These are phyloP conservation scores for Ctenochaetus hawaiiensis DNA, from an alignment of 2,797 vertebrate genomes.

Conservation along the genomic window DNA sequence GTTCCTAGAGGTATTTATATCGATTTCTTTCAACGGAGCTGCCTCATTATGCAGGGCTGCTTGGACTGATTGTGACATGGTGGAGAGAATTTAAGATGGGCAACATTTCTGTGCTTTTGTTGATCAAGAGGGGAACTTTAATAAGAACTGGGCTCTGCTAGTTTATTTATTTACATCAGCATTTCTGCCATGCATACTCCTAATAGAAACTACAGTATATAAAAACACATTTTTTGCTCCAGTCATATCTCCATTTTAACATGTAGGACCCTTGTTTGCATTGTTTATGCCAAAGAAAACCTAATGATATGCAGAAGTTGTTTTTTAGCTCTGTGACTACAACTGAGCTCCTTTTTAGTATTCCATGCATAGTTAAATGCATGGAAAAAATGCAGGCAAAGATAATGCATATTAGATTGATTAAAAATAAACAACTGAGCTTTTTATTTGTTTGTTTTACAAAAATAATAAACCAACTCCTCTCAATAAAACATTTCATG, in stretches of 20 bases:
- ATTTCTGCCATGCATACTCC: not conserved
- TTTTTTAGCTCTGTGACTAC: not conserved
- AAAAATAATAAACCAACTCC: not conserved
- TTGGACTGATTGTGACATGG: constrained; percentile 27
- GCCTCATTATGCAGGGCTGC: constrained; percentile 42
- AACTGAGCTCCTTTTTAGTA: not conserved
- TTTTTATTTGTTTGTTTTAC: constrained; percentile 22
- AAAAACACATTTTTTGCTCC: not conserved
- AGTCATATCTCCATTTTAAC: constrained; percentile 1
- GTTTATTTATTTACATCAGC: constrained; percentile 9
- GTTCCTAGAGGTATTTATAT: constrained; percentile 56
- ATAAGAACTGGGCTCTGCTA: constrained; percentile 22
- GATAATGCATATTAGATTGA: constrained; percentile 11
- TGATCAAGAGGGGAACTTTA: constrained; percentile 30
- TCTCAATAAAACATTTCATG: constrained; percentile 23
- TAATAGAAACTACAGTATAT: not conserved
- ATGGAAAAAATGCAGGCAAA: not conserved
- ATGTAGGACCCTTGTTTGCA: constrained; percentile 1
- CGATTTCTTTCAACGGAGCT: constrained; percentile 37
- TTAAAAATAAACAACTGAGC: constrained; percentile 14
- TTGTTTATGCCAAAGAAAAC: not conserved
- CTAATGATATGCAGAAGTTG: not conserved
- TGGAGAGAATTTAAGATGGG: constrained; percentile 12
- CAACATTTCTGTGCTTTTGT: constrained; percentile 17
- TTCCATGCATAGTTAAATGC: not conserved